Conservation (phyloP, 2,888 invertebrate species). For the Eremobia ochroleuca region DNA sequence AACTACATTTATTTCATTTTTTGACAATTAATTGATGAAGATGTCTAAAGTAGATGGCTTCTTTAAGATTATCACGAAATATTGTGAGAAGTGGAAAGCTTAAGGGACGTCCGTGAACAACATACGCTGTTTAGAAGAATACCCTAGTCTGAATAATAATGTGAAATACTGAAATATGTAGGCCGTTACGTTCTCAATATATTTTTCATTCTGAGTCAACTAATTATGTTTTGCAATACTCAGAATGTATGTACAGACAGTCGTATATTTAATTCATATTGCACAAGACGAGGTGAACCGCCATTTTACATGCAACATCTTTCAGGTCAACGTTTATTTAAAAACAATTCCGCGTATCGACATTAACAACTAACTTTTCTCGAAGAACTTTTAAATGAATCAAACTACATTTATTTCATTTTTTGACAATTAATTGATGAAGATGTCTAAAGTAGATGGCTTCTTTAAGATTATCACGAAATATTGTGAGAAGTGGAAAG, state of each 20-base stretch:
- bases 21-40: not conserved
- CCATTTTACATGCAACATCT: constrained; percentile 73
- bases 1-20: not conserved
- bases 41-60: not conserved
- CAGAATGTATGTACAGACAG: constrained; percentile 69
- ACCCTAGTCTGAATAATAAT: not conserved
- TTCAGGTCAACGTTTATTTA: constrained; percentile 65
- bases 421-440: not conserved
- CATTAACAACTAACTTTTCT: not conserved
- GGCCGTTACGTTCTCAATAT: not conserved
- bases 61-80: not conserved
- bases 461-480: not conserved
- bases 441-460: not conserved
- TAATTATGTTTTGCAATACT: constrained; percentile 61
- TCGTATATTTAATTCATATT: constrained; percentile 77
- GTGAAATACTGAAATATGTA: not conserved
- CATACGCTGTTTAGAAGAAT: not conserved
- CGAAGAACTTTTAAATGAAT: not conserved
- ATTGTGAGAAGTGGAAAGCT: not conserved
- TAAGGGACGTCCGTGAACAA: not conserved
- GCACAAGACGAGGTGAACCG: constrained; percentile 77
- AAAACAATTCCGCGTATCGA: constrained; percentile 45
- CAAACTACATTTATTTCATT: not conserved
- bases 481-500: not conserved
- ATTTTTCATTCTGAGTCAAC: not conserved